Conservation (phyloP, 2,888 invertebrate genomes). For the Hemicrepidius hirtus region DNA sequence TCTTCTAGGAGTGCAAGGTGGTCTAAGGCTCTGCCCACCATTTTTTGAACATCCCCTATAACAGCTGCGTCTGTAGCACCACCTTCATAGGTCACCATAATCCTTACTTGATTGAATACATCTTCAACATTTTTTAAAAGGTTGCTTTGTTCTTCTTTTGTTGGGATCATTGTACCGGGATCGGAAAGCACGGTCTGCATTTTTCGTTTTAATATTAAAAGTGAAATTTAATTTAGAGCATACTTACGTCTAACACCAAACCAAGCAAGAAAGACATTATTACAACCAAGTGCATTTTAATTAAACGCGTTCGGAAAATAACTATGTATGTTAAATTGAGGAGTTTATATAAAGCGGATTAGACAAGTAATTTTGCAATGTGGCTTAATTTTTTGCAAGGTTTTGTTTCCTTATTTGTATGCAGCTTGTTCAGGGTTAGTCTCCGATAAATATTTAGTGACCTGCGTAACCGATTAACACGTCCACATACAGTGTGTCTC, state of each 20-base stretch:
- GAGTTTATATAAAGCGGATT: too few relatives aligned
- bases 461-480: too few relatives aligned
- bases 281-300: too few relatives aligned
- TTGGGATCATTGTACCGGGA: slow-evolving; percentile 52
- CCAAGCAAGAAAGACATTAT: too few relatives aligned
- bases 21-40: slow-evolving; percentile 59
- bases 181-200: neutral
- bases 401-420: too few relatives aligned
- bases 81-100: slow-evolving; percentile 60
- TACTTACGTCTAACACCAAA: neutral
- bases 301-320: too few relatives aligned
- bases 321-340: too few relatives aligned
- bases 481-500: too few relatives aligned
- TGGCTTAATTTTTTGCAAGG: too few relatives aligned
- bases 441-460: too few relatives aligned
- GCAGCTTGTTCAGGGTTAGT: too few relatives aligned
- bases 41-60: slow-evolving; percentile 58
- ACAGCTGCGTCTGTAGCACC: slow-evolving; percentile 62
- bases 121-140: slow-evolving; percentile 64
- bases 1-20: slow-evolving; percentile 61
- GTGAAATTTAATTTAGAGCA: neutral
- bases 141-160: slow-evolving; percentile 63
- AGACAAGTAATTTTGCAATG: too few relatives aligned
- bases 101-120: slow-evolving; percentile 63
- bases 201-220: neutral